Percentiles rank a stretch among this genome's conserved stretches.
phyloP scores from a whole-genome alignment of 2,888 invertebrate species.

The Torymus auratus region DNA sequence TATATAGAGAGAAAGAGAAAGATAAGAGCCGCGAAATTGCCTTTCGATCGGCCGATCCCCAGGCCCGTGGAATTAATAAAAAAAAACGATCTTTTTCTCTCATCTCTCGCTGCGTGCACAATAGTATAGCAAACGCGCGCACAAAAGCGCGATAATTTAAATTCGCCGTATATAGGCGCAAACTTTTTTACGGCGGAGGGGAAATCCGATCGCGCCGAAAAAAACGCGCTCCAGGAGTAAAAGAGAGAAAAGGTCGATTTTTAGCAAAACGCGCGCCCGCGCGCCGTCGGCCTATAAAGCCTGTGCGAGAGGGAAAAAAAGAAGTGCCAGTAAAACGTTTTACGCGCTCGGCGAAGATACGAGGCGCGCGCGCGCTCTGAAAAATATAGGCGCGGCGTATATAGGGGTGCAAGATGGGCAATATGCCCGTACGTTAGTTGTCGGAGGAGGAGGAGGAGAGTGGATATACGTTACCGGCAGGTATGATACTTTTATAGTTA shows the following conservation, averaged over 20 bases:
- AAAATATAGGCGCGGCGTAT: constrained; percentile 30
- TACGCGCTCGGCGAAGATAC: constrained; percentile 52
- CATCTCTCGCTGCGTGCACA: too few relatives aligned
- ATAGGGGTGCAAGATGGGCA: constrained; percentile 21
- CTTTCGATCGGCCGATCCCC: constrained; percentile 22
- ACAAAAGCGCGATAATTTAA: constrained; percentile 28
- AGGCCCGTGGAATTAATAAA: constrained; percentile 24
- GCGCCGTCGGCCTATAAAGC: constrained; percentile 18
- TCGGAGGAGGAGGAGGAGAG: background rate
- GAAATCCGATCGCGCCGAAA: background rate
- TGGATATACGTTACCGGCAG: background rate
- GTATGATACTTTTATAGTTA: constrained; percentile 48
- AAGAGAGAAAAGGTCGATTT: constrained; percentile 30
- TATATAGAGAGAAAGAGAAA: background rate
- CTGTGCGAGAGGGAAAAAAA: background rate
- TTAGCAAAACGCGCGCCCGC: constrained; percentile 37
- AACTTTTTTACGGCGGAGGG: background rate
- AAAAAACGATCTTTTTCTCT: background rate
- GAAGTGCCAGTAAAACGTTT: constrained; percentile 53
- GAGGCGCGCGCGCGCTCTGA: constrained; percentile 30
- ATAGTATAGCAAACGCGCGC: background rate
- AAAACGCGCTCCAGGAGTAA: background rate
- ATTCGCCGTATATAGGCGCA: constrained; percentile 1
- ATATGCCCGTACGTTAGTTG: constrained; percentile 28
- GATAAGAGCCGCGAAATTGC: background rate